Evolutionary conservation across 2,797 vertebrate species (phyloP), one percentile per base, ranked within the genome.

Genomic region (Typhlichthys subterraneus): DNA sequence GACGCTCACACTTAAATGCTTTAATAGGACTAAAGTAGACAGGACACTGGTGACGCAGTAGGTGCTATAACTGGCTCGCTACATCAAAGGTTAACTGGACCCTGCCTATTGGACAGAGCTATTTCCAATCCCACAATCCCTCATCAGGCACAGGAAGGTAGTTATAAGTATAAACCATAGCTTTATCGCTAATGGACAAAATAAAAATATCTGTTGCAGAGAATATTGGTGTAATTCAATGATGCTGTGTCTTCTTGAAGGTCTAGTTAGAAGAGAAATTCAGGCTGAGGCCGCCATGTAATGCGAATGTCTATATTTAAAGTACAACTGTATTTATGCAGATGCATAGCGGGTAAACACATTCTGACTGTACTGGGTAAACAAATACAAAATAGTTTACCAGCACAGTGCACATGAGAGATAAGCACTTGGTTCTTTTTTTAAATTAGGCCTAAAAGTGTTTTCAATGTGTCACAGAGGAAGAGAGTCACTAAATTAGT

Each of bases 1-100:
- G 90, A 90, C 90, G 88, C 93, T 91, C 90, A 89, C 89, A 87
- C 88, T 89, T 93, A 92, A 93, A 93, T 87, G 87, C 91, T 93
- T 93, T 93, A 94, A 93, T 93, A 90, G 85, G 87, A 89, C 85
- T 93, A 92, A 92, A 92, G 90, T 82, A 91, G 86, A 87, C 88
- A 92, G 89, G 85, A 89, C 85, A 78, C 76, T 80, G 76, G 78
- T 93, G 93, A 94, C 88, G 89, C 89, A 94, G 79, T 85, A 66
- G 73, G 87, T 88, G 89, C 90, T 93, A 92, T 94, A 90, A 94
- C 83, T 84, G 89, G 89, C 85, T 73, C 68, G 87, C 87, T 89
- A 90, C 89, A 89, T 89, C 85, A 86, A 89, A 76, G 88, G 85
- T 92, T 94, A 92, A 91, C 80, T 80, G 86, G 88, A 88, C 92